Conservation (phyloP, 2,888 invertebrate genomes). For the Ceriagrion tenellum region DNA sequence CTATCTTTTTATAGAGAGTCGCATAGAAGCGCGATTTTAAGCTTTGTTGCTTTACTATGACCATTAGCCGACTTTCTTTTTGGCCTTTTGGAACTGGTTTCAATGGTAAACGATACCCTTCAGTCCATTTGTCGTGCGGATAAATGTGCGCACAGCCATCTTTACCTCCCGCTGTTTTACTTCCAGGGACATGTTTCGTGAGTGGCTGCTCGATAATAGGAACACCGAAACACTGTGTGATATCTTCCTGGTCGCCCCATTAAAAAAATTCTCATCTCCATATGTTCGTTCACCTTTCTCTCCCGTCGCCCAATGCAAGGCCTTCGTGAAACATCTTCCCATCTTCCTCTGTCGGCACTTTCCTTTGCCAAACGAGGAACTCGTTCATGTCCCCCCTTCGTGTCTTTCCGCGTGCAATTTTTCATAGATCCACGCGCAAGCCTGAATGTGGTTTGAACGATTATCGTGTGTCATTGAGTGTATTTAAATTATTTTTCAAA, state of each 20-base stretch:
- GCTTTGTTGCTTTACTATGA: not conserved
- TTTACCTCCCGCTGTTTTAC: not conserved
- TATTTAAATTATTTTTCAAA: too few relatives aligned
- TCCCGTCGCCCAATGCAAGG: not conserved
- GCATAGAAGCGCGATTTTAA: not conserved
- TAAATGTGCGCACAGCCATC: not conserved
- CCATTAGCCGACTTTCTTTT: not conserved
- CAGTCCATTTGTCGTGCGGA: not conserved
- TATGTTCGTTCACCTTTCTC: not conserved
- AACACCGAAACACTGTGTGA: not conserved
- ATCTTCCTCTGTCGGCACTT: too few relatives aligned
- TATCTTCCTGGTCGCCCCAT: not conserved
- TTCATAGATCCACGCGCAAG: too few relatives aligned
- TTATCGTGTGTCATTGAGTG: too few relatives aligned
- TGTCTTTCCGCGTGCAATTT: too few relatives aligned
- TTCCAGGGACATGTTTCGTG: not conserved
- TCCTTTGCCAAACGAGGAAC: too few relatives aligned
- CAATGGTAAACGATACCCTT: not conserved
- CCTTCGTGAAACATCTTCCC: too few relatives aligned
- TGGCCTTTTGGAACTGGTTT: not conserved
- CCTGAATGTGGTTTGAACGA: too few relatives aligned
- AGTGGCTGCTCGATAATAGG: not conserved
- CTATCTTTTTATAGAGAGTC: not conserved
- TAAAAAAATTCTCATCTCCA: not conserved
- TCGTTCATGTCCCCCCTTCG: too few relatives aligned